These are phyloP conservation scores for Paedocypris sp. DNA, from an alignment of 2,113 vertebrate genomes.

Conservation along the genomic window DNA sequence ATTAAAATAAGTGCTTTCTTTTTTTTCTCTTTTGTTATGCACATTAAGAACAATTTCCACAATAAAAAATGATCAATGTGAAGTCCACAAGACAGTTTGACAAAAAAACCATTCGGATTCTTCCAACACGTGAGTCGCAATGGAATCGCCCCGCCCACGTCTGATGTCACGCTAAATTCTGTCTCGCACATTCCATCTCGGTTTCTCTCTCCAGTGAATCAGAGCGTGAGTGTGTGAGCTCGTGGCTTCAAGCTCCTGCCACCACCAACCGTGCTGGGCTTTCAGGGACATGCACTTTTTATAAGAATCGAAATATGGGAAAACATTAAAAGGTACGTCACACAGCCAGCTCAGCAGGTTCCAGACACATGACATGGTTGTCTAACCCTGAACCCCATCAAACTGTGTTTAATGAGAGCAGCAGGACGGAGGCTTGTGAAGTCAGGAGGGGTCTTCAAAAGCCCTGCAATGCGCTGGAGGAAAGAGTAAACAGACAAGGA, in stretches of 20 bases:
- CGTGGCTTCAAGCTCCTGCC: not conserved
- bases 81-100: no score
- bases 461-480: slow-evolving; percentile 8
- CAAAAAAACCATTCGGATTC: not conserved
- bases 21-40: no score
- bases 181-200: not conserved
- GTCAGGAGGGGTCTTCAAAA: slow-evolving; percentile 1
- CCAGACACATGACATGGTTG: slow-evolving; percentile 10
- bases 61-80: no score
- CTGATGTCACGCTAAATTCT: not conserved
- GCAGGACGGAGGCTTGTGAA: slow-evolving; percentile 2
- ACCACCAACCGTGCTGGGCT: not conserved
- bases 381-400: slow-evolving; percentile 19
- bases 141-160: slow-evolving; percentile 12
- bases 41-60: no score
- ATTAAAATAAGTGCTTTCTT: no score
- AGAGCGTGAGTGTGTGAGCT: not conserved
- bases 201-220: not conserved
- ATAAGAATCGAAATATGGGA: not conserved
- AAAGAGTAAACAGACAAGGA: slow-evolving; percentile 4
- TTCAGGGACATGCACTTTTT: not conserved
- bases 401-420: slow-evolving; percentile 5
- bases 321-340: not conserved
- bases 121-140: slow-evolving; percentile 18
- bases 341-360: not conserved